Percentiles rank a stretch among this genome's conserved stretches.
These are phyloP conservation scores for Araneus ventricosus DNA, from an alignment of 1,140 invertebrate species.

Conservation along the genomic window DNA sequence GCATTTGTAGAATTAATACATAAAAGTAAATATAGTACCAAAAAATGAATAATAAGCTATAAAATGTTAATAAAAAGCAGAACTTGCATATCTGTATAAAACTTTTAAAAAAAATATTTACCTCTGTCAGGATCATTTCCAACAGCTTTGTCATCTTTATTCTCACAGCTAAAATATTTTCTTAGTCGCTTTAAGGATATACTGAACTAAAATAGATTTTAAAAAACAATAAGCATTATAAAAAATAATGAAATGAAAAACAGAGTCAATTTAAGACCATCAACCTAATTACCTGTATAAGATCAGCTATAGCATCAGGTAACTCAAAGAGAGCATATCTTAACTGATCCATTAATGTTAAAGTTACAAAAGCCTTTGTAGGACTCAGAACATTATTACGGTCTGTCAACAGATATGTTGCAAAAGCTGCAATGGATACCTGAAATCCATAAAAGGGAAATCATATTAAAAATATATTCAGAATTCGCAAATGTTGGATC, in stretches of 20 bases:
- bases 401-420: conserved; percentile 75
- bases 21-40: too few relatives aligned
- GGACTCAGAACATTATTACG: conserved; percentile 77
- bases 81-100: too few relatives aligned
- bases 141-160: conserved; percentile 28
- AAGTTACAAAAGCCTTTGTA: conserved; percentile 76
- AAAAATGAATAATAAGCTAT: too few relatives aligned
- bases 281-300: conserved; percentile 32
- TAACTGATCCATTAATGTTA: conserved; percentile 75
- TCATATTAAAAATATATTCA: background rate
- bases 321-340: conserved; percentile 74
- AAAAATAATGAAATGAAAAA: background rate
- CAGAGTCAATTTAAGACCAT: background rate
- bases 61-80: too few relatives aligned
- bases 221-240: background rate
- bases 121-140: conserved; percentile 9
- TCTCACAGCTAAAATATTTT: conserved; percentile 3
- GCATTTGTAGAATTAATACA: too few relatives aligned
- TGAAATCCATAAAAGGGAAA: background rate
- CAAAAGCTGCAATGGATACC: conserved; percentile 74
- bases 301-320: conserved; percentile 63
- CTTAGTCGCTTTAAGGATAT: conserved; percentile 15
- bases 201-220: conserved; percentile 4
- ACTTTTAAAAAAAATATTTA: background rate
- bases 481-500: background rate